phyloP scores from a whole-genome alignment of 2,113 vertebrate species.

The Heterotilapia buettikoferi region DNA sequence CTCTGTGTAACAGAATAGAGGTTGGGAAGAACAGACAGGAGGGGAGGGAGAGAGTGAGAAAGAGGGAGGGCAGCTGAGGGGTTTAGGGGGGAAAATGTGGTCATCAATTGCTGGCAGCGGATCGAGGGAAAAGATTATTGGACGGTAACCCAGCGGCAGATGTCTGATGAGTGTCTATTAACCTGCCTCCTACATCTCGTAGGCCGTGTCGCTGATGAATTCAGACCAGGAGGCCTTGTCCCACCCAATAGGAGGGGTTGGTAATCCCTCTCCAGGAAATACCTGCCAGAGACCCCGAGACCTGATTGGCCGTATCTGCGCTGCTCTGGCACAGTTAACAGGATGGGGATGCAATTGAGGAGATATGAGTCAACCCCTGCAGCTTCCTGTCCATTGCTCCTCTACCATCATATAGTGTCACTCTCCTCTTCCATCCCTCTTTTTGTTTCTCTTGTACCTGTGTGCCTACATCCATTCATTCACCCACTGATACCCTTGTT shows the following conservation, averaged over 20 bases:
- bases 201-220: constrained; percentile 70
- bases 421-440: neutral
- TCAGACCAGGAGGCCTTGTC: constrained; percentile 77
- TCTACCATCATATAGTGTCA: neutral
- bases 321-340: constrained; percentile 61
- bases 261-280: constrained; percentile 72
- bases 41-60: neutral
- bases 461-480: neutral
- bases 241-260: constrained; percentile 71
- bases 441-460: neutral
- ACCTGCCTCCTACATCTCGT: constrained; percentile 76
- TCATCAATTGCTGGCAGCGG: constrained; percentile 79
- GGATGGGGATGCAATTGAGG: constrained; percentile 17
- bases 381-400: constrained; percentile 28
- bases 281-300: constrained; percentile 60
- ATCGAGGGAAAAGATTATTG: constrained; percentile 78
- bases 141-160: constrained; percentile 76
- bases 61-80: constrained; percentile 51
- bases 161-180: constrained; percentile 83
- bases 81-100: constrained; percentile 63
- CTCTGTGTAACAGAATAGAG: constrained; percentile 16
- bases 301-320: constrained; percentile 59
- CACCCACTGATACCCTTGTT: neutral
- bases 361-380: constrained; percentile 51
- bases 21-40: constrained; percentile 22